These are phyloP conservation scores for Brachypteracias leptosomus DNA, from an alignment of 2,113 vertebrate species.

Conservation along the genomic window DNA sequence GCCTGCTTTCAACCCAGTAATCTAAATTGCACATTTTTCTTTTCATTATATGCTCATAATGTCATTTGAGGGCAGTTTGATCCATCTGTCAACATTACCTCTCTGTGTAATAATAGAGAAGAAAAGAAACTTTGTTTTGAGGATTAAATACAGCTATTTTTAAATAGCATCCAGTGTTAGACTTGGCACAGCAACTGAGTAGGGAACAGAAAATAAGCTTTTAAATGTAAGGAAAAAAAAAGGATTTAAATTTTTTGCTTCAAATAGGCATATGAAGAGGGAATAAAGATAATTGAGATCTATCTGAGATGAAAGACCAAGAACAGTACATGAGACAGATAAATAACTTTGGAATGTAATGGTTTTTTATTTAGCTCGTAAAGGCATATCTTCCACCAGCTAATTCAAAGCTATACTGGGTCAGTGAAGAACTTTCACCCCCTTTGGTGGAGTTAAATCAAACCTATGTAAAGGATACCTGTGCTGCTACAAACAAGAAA, in stretches of 20 bases:
- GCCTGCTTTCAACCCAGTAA: conserved; percentile 41
- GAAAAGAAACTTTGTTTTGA: no score
- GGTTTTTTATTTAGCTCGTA: not conserved
- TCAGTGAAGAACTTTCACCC: not conserved
- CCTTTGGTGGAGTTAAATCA: not conserved
- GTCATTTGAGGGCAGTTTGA: conserved; percentile 54
- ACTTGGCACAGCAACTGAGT: conserved; percentile 27
- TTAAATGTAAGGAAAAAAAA: conserved; percentile 18
- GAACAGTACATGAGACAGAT: not conserved
- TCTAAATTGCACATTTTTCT: conserved; percentile 41
- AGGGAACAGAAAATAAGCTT: conserved; percentile 42
- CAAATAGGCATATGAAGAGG: not conserved
- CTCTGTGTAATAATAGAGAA: conserved; percentile 26
- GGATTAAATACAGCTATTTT: conserved; percentile 54
- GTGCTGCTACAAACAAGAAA: not conserved
- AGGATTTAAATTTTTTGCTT: conserved; percentile 46
- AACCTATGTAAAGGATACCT: not conserved
- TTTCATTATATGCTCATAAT: conserved; percentile 52
- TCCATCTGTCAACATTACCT: conserved; percentile 58
- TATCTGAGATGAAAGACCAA: not conserved
- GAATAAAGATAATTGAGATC: conserved; percentile 20
- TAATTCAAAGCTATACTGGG: not conserved
- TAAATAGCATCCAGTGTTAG: not conserved
- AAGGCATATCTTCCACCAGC: not conserved
- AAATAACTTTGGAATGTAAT: not conserved